phyloP scores from a whole-genome alignment of 2,888 invertebrate genomes.

The Cerastis rubricosa region DNA sequence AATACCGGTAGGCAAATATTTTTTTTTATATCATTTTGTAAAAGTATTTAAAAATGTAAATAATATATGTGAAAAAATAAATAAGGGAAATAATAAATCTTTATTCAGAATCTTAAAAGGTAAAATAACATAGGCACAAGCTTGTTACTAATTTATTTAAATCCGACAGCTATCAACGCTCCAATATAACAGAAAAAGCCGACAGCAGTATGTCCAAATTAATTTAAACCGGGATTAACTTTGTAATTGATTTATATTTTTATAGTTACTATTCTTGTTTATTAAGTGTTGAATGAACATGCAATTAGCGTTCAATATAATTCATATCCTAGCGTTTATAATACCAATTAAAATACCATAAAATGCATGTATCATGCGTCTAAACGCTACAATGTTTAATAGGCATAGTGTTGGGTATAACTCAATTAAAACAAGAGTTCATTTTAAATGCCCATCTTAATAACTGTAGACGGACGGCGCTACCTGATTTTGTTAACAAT shows the following conservation, averaged over 20 bases:
- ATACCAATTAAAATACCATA: slow-evolving; percentile 61
- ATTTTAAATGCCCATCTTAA: slow-evolving; percentile 85
- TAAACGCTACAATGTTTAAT: slow-evolving; percentile 75
- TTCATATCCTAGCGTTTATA: slow-evolving; percentile 54
- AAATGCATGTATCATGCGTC: slow-evolving; percentile 58
- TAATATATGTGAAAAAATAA: too few species aligned
- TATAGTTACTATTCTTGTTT: slow-evolving; percentile 35
- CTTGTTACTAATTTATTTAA: slow-evolving; percentile 31
- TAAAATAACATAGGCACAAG: neutral
- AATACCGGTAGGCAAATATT: too few species aligned
- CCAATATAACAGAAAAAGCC: slow-evolving; percentile 14
- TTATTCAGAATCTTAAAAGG: too few species aligned
- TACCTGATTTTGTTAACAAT: slow-evolving; percentile 78
- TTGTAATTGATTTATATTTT: slow-evolving; percentile 55
- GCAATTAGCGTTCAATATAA: slow-evolving; percentile 57
- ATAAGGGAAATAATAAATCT: too few species aligned
- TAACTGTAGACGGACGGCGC: slow-evolving; percentile 79
- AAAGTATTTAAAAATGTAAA: too few species aligned
- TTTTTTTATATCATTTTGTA: too few species aligned
- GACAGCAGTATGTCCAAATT: slow-evolving; percentile 25
- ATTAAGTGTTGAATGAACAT: slow-evolving; percentile 43
- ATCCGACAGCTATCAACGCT: slow-evolving; percentile 27
- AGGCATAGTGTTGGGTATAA: slow-evolving; percentile 83
- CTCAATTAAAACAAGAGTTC: slow-evolving; percentile 88
- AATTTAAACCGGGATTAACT: slow-evolving; percentile 44